Conservation (phyloP, 2,888 invertebrate genomes). For the Nomada ruficornis region DNA sequence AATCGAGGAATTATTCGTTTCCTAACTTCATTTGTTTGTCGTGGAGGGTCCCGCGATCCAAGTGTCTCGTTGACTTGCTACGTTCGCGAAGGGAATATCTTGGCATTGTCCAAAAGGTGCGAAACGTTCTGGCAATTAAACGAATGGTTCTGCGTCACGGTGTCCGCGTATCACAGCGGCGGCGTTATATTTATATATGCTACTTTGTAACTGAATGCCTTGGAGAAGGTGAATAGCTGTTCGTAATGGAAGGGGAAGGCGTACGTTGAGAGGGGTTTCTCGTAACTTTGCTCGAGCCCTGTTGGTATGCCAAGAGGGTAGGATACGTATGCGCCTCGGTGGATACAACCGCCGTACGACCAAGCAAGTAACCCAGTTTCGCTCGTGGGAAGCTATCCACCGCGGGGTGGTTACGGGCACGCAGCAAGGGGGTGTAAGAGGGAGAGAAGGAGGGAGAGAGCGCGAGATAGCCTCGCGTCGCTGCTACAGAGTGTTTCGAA, state of each 20-base stretch:
- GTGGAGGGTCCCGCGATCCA: no score
- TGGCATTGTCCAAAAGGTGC: no score
- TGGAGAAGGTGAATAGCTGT: not conserved
- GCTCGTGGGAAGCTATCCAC: slow-evolving; percentile 31
- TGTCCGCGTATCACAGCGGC: not conserved
- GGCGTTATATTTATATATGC: slow-evolving; percentile 23
- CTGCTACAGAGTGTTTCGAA: slow-evolving; percentile 55
- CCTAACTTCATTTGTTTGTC: slow-evolving; percentile 23
- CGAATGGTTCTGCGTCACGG: not conserved
- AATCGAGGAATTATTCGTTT: slow-evolving; percentile 16
- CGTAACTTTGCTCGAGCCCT: slow-evolving; percentile 38
- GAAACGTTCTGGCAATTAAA: not conserved
- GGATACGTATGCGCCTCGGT: slow-evolving; percentile 31
- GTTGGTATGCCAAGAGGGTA: slow-evolving; percentile 38
- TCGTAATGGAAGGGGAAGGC: slow-evolving; percentile 6
- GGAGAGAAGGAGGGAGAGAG: slow-evolving; percentile 19
- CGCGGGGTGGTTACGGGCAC: not conserved
- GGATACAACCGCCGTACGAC: slow-evolving; percentile 55
- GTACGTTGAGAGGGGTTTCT: slow-evolving; percentile 33
- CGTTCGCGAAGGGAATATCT: no score
- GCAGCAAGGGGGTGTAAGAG: not conserved
- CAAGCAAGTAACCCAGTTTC: slow-evolving; percentile 70
- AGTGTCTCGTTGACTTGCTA: no score
- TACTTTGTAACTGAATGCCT: slow-evolving; percentile 19
- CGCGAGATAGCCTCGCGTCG: slow-evolving; percentile 13